Base-by-base conservation (phyloP, 2,888 invertebrate species). In the Morpho helenor region DNA sequence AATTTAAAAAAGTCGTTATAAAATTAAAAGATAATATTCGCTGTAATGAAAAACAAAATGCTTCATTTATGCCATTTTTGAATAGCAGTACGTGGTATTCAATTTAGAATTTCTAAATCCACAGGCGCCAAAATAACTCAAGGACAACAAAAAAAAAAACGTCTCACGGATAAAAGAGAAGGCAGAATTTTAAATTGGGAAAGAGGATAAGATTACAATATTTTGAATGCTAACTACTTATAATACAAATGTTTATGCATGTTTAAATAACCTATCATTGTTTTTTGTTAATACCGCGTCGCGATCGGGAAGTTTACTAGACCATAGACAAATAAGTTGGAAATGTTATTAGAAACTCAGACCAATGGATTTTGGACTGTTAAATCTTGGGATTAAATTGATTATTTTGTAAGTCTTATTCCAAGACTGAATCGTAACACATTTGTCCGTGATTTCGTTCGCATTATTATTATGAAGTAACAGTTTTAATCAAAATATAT, bases 141-240 rank as follows among this genome's bases (percentile, higher is more conserved):
- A 31, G 31, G 31, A 31, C 3, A 49, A 47, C 46, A 31, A 49
- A 61, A 39, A 48, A 61, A 60, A 63, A 58, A 67, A 50, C 58
- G 61, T 61, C 49, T 55, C 59, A 52, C 49, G 44, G 44, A 62
- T 52, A 64, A 66, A 59, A 66, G 67, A 67, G 67, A 67, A 65
- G 44, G 44, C 47, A 62, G 66, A 66, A 68, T 65, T 44, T 44
- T 45, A 52, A 53, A 46, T 9, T 10, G 46, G 40, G 67, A 64
- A 69, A 65, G 66, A 65, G 62, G 67, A 70, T 67, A 74, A 72
- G 61, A 64, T 66, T 64, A 47, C 52, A 47, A 73, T 73, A 76
- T 75, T 72, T 75, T 83, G 76, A 81, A 84, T 73, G 75, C 87
- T 87, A 88, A 84, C 88, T 88, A 88, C 85, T 83, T 87, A 87